Percentiles rank a stretch among this genome's conserved stretches.
These are phyloP conservation scores for Microtus pennsylvanicus DNA, from an alignment of 2,113 vertebrate genomes.

Conservation along the genomic window DNA sequence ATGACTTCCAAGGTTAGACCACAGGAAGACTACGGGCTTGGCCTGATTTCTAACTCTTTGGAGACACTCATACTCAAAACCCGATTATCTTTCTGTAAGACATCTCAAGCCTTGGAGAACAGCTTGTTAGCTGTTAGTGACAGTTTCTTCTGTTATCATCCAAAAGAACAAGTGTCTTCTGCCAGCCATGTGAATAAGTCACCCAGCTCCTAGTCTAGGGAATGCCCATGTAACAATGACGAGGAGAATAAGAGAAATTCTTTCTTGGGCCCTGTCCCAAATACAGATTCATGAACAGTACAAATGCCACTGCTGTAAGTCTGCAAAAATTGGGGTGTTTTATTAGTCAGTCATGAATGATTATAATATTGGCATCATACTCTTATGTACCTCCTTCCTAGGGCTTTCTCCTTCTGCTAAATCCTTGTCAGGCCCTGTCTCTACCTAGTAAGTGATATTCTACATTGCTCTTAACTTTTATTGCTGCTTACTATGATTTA, in stretches of 20 bases:
- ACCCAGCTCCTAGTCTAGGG: background rate
- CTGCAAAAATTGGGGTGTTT: background rate
- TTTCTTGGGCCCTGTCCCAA: background rate
- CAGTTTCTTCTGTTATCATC: background rate
- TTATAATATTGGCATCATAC: no score
- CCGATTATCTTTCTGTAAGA: background rate
- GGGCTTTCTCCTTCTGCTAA: background rate
- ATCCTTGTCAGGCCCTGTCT: background rate
- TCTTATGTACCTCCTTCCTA: background rate
- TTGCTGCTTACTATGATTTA: background rate
- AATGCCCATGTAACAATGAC: background rate
- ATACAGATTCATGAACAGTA: background rate
- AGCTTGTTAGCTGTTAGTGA: background rate
- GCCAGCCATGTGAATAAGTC: background rate
- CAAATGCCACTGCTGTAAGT: background rate
- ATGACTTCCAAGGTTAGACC: background rate
- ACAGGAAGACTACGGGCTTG: background rate
- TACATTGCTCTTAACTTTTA: background rate
- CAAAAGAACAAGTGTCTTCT: background rate
- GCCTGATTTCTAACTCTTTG: background rate
- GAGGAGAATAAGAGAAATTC: background rate
- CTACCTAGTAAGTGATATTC: background rate
- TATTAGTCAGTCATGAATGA: background rate
- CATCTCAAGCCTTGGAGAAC: background rate
- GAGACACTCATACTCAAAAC: background rate